These are phyloP conservation scores for Rhizomys pruinosus DNA, from an alignment of 2,113 vertebrate genomes.

Conservation along the genomic window DNA sequence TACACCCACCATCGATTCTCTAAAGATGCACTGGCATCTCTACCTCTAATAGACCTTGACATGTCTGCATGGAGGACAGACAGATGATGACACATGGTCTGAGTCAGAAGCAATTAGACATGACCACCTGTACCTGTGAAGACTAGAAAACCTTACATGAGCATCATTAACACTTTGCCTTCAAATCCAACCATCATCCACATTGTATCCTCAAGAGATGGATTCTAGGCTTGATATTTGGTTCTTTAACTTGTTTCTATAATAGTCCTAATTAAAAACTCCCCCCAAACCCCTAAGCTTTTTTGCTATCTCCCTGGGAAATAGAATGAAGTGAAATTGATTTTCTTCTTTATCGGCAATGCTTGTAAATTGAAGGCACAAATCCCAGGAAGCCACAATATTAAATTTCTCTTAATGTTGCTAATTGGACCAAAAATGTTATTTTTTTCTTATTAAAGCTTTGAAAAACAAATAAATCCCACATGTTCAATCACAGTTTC, in stretches of 20 bases:
- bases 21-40: background rate
- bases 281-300: constrained; percentile 51
- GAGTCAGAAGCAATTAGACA: background rate
- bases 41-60: background rate
- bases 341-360: constrained; percentile 84
- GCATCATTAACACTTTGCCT: background rate
- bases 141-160: background rate
- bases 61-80: background rate
- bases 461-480: constrained; percentile 63
- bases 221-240: background rate
- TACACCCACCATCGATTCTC: background rate
- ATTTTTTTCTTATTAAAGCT: constrained; percentile 66
- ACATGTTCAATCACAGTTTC: constrained; percentile 13
- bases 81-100: background rate
- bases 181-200: background rate
- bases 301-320: constrained; percentile 79
- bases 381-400: constrained; percentile 78
- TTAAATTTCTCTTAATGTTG: constrained; percentile 79
- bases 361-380: constrained; percentile 83
- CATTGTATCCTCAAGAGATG: background rate
- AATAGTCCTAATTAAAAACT: constrained; percentile 77
- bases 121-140: background rate
- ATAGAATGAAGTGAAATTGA: constrained; percentile 84
- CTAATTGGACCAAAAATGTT: constrained; percentile 73
- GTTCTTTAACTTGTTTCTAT: constrained; percentile 64